Percentiles rank a stretch among this genome's conserved stretches.
Conservation (phyloP, 64 coral and sea anemone genomes). For the Trachythela sp. region DNA sequence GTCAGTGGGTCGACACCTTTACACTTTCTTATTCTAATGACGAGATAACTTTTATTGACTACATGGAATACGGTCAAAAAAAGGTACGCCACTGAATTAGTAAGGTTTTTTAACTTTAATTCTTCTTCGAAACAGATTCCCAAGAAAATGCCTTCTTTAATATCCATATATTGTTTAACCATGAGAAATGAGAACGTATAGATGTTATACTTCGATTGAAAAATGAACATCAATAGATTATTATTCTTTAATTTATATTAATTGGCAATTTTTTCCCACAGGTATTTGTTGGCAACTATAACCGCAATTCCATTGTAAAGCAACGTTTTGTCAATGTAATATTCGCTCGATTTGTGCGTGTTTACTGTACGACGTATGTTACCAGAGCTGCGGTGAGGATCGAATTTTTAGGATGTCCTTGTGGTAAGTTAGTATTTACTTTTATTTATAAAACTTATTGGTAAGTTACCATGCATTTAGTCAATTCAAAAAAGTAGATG, state of each 20-base stretch:
- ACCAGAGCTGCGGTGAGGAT: background rate
- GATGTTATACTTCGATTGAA: too few species aligned
- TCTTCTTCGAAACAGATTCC: too few species aligned
- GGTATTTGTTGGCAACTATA: background rate
- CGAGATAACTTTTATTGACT: background rate
- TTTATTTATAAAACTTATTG: too few species aligned
- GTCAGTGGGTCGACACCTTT: background rate
- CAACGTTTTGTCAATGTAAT: background rate
- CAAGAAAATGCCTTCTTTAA: too few species aligned
- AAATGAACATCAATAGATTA: too few species aligned
- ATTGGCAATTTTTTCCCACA: background rate
- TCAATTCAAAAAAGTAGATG: too few species aligned
- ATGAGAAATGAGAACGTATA: too few species aligned
- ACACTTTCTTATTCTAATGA: background rate
- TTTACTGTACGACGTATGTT: background rate
- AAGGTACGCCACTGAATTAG: background rate
- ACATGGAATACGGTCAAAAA: background rate
- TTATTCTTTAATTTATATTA: too few species aligned
- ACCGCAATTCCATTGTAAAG: background rate
- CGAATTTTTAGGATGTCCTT: slow-evolving; percentile 18
- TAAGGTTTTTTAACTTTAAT: too few species aligned
- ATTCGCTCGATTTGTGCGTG: slow-evolving; percentile 24
- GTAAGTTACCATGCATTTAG: too few species aligned
- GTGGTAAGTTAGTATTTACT: background rate
- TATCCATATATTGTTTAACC: too few species aligned